Evolutionary conservation across 1,140 invertebrate species (phyloP).

Genomic region (Macrobrachium rosenbergii): DNA sequence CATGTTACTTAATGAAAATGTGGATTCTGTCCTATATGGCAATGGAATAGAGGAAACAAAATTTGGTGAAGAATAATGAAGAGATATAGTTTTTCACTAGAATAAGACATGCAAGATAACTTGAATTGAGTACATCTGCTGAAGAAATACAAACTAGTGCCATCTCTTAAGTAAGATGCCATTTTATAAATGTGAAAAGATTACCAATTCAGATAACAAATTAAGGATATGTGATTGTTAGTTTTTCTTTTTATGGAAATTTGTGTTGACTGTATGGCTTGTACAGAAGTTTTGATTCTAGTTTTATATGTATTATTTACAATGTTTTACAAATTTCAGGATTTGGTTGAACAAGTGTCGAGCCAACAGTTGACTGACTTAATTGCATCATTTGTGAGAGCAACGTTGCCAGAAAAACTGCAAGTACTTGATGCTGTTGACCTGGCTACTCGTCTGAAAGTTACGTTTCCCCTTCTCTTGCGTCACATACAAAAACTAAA

Average conservation of each 20-base stretch:
- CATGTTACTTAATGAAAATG: too few species aligned
- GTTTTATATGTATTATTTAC: background rate
- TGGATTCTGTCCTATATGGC: too few species aligned
- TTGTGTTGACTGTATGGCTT: background rate
- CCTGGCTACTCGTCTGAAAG: conserved; percentile 72
- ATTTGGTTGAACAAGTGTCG: conserved; percentile 71
- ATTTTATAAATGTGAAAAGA: too few species aligned
- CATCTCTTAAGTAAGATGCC: too few species aligned
- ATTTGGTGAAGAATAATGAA: too few species aligned
- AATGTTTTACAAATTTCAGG: conserved; percentile 67
- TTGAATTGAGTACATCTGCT: too few species aligned
- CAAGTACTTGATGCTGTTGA: conserved; percentile 73
- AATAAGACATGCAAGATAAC: too few species aligned
- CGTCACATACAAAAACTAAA: conserved; percentile 71
- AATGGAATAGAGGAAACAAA: too few species aligned
- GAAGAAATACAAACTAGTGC: too few species aligned
- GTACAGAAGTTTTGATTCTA: background rate
- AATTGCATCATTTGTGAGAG: conserved; percentile 72
- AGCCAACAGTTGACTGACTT: conserved; percentile 72
- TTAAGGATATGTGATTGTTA: too few species aligned
- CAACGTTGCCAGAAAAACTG: conserved; percentile 72
- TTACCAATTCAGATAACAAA: too few species aligned
- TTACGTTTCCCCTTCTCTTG: conserved; percentile 72
- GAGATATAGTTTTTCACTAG: too few species aligned
- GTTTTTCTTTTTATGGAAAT: background rate